Conservation (phyloP, 2,888 invertebrate genomes). For the Eupithecia inturbata region DNA sequence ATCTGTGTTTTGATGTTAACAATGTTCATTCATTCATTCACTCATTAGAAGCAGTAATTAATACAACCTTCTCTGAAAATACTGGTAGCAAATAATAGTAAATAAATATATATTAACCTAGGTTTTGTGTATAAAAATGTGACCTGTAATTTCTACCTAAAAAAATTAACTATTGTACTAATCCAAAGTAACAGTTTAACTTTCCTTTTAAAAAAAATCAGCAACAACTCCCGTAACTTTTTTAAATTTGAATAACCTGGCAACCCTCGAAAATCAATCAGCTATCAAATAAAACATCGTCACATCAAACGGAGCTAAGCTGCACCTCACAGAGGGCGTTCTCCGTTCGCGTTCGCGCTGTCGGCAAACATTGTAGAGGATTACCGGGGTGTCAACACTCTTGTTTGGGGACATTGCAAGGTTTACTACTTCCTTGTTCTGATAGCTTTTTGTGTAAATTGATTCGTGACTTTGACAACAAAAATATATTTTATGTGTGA, state of each 20-base stretch:
- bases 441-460: slow-evolving; percentile 3
- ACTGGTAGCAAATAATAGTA: background rate
- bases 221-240: background rate
- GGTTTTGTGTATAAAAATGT: background rate
- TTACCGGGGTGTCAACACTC: slow-evolving; percentile 45
- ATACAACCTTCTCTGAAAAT: too few relatives aligned
- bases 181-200: too few relatives aligned
- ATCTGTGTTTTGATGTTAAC: background rate
- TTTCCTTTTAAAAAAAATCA: background rate
- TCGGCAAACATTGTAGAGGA: slow-evolving; percentile 42
- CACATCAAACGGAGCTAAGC: slow-evolving; percentile 30
- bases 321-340: slow-evolving; percentile 5
- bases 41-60: background rate
- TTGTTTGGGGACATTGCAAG: slow-evolving; percentile 30
- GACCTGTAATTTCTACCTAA: background rate
- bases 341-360: slow-evolving; percentile 46
- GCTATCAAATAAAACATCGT: slow-evolving; percentile 14
- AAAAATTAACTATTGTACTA: too few relatives aligned
- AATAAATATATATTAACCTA: background rate
- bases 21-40: background rate
- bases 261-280: slow-evolving; percentile 11
- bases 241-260: slow-evolving; percentile 3
- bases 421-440: slow-evolving; percentile 33
- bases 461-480: background rate
- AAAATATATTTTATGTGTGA: too few relatives aligned